These are phyloP conservation scores for Baronia brevicornis DNA, from an alignment of 2,888 invertebrate species.

Conservation along the genomic window DNA sequence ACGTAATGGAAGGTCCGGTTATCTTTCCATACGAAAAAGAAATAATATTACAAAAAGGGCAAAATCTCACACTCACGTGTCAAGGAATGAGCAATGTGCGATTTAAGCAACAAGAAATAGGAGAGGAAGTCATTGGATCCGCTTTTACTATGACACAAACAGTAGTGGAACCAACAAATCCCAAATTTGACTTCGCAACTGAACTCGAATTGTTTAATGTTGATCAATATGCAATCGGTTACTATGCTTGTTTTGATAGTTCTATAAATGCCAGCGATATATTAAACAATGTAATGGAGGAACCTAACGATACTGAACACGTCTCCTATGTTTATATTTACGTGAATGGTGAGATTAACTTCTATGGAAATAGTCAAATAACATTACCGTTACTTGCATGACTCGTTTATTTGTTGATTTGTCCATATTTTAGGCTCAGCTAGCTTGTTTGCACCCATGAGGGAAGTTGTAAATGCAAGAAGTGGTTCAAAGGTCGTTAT, in stretches of 20 bases:
- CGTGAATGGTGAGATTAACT: constrained; percentile 54
- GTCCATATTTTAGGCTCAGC: constrained; percentile 56
- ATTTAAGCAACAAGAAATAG: constrained; percentile 51
- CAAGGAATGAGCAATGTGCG: constrained; percentile 40
- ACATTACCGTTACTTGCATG: constrained; percentile 14
- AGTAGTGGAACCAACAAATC: constrained; percentile 26
- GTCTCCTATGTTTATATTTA: constrained; percentile 60
- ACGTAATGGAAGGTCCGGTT: constrained; percentile 44
- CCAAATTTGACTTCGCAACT: constrained; percentile 51
- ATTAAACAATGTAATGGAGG: constrained; percentile 41
- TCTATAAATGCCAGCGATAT: constrained; percentile 38
- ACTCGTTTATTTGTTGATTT: constrained; percentile 25
- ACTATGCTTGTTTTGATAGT: constrained; percentile 72
- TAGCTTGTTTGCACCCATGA: constrained; percentile 58
- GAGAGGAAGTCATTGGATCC: constrained; percentile 39
- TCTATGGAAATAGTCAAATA: constrained; percentile 2
- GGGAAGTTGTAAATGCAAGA: constrained; percentile 44
- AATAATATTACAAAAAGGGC: constrained; percentile 50
- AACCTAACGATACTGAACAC: constrained; percentile 48
- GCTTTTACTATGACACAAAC: constrained; percentile 27
- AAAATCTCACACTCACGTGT: constrained; percentile 56
- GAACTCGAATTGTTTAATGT: constrained; percentile 61
- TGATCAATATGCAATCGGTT: constrained; percentile 64
- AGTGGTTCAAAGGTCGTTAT: constrained; percentile 43
- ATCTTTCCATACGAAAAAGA: constrained; percentile 46